These are phyloP conservation scores for Toxotes lorentzi DNA, from an alignment of 2,797 vertebrate species.

Conservation along the genomic window DNA sequence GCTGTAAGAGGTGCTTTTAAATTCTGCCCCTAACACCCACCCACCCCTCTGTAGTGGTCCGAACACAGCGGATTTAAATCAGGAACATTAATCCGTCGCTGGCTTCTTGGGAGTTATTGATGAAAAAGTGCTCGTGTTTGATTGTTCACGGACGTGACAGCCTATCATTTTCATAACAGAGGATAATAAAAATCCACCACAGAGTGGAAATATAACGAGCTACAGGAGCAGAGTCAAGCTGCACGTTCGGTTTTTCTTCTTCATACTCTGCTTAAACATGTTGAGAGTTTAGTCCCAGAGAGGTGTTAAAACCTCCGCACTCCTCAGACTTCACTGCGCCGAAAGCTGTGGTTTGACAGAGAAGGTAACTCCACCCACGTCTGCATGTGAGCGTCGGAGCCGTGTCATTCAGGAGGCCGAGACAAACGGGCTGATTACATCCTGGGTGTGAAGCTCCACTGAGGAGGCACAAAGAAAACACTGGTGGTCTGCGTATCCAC, in stretches of 20 bases:
- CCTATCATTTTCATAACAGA: conserved; percentile 51
- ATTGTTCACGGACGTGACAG: conserved; percentile 46
- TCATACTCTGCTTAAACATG: conserved; percentile 1
- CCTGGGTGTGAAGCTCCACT: conserved; percentile 13
- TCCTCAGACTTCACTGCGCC: conserved; percentile 2
- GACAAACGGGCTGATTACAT: conserved; percentile 31
- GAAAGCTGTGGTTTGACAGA: conserved; percentile 17
- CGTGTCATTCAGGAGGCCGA: conserved; percentile 30
- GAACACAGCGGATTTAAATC: conserved; percentile 35
- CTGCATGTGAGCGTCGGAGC: conserved; percentile 6
- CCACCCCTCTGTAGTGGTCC: conserved; percentile 24
- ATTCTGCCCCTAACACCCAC: conserved; percentile 35
- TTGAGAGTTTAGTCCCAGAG: conserved; percentile 34
- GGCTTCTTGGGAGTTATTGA: conserved; percentile 50
- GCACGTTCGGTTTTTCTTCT: conserved; percentile 41
- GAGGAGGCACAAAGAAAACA: neutral
- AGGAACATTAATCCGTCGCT: conserved; percentile 55
- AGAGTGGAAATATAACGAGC: conserved; percentile 38
- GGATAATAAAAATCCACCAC: conserved; percentile 25
- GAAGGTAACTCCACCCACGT: conserved; percentile 32
- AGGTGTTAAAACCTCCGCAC: conserved; percentile 38
- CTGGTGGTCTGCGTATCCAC: neutral
- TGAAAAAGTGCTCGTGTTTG: conserved; percentile 38
- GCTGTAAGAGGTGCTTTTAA: conserved; percentile 43
- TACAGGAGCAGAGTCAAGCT: conserved; percentile 22